Base-by-base conservation (phyloP, 1,140 invertebrate species). In the Neocloeon triangulifer region DNA sequence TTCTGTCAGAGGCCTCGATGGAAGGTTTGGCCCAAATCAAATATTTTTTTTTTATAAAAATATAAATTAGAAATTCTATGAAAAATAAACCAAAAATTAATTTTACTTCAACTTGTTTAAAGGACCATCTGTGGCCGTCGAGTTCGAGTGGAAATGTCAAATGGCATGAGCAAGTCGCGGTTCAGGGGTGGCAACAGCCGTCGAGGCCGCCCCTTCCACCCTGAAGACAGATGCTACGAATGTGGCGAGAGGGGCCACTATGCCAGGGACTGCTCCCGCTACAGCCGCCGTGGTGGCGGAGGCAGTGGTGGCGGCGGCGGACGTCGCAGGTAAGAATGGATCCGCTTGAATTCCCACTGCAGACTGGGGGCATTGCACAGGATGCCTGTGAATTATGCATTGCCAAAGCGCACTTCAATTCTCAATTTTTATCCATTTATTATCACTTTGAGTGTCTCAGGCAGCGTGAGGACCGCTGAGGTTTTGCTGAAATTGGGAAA, bases 171-270 rank as follows among this genome's bases (percentile, higher is more conserved):
- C 72, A 1, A 56, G 61, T n/a, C 26, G 26, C 15, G 37, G 19
- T 51, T 45, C 14, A 36, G 52, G 16, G 49, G 50, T 5, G 62
- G 61, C 15, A 51, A 55, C 5, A 51, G 50, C 2, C 51, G 62
- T 15, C 48, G 65, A 28, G 60, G 64, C 14, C 55, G 69, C 34
- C 56, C 69, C 3, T 81, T 78, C 44, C 66, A 78, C 44, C 74
- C 77, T 1, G 73, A 81, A 43, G 60, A 62, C 35, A 66, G 74
- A 32, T 91, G 85, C 52, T 91, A 89, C 51, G 84, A 89, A 45
- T 91, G 86, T 56, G 82, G 84, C 6, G 78, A 82, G 41, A 59
- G 77, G 28, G 85, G 85, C 3, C 85, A 92, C 46, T 91, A 86
- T 56, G 84, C 84, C 27, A 62, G 84, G 40, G 84, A 91, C 49